Percentiles rank a stretch among this genome's conserved stretches.
Conservation (phyloP, 2,797 vertebrate genomes). For the Varecia variegata region DNA sequence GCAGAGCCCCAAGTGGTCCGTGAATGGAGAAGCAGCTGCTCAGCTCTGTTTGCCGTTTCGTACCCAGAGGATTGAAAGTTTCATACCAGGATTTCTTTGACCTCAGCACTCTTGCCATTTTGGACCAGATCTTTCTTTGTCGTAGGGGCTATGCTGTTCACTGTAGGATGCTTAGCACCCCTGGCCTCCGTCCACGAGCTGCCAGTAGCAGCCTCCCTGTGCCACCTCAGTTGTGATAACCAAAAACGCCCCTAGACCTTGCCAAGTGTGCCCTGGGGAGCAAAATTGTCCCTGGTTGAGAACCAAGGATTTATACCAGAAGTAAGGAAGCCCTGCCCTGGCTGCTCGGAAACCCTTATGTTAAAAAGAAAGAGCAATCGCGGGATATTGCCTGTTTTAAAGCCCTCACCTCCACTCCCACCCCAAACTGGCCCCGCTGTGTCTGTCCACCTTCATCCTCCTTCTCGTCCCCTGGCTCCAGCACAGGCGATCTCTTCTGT, state of each 20-base stretch:
- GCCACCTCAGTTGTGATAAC: not conserved
- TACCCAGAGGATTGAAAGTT: not conserved
- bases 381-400: not conserved
- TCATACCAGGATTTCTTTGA: not conserved
- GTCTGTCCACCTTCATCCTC: not conserved
- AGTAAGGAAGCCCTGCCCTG: not conserved
- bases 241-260: not conserved
- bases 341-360: not conserved
- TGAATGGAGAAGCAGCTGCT: not conserved
- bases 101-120: not conserved
- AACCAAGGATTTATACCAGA: not conserved
- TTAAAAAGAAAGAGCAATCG: not conserved
- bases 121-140: not conserved
- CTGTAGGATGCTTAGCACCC: not conserved
- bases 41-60: not conserved
- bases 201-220: not conserved
- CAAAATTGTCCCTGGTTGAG: not conserved
- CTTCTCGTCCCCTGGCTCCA: fast-evolving
- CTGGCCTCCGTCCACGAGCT: not conserved
- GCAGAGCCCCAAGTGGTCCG: not conserved
- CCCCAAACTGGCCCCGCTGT: not conserved
- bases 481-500: not conserved
- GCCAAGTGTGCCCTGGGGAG: not conserved
- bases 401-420: not conserved
- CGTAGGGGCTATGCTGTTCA: not conserved